Base-by-base conservation (phyloP, 2,113 vertebrate genomes). In the Pavo muticus region DNA sequence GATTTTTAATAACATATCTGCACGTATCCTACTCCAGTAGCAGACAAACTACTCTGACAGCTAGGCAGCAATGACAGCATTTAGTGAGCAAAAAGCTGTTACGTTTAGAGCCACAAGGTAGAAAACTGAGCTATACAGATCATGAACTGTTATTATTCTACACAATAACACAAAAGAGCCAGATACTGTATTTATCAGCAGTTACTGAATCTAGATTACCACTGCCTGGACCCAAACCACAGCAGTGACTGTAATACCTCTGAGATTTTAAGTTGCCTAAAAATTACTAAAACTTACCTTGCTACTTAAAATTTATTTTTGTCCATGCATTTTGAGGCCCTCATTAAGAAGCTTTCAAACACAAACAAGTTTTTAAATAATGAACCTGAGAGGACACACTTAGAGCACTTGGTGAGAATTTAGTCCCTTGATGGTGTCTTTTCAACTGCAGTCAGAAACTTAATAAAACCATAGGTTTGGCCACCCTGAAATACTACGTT, bases 1-100 rank as follows among this genome's bases (percentile, higher is more conserved):
- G 60, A 50, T 78, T 95, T 89, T 92, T 63, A 79, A 82, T 70
- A 91, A 40, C 44, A 83, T 85, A 84, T 86, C 64, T 91, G 60
- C 57, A 44, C 7, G 25, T 45, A 39, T 87, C 65, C 30, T 68
- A 42, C 42, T 61, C 45, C 27, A 83, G 35, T 50, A 77, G 80
- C 35, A 77, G 47, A 57, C 54, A 59, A 95, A 77, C 37, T 24
- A 30, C 27, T 18, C 74, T 80, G 39, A 64, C 52, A 92, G 79
- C 47, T 57, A 61, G 67, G 71, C 10, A 1, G 52, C 71, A 69
- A 63, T 86, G 69, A 64, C 50, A 76, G 71, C 61, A 40, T 60
- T 92, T 91, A 81, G 9, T 25, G 52, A 84, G 61, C 52, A 44
- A 61, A 84, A 90, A 91, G 48, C 23, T 78, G 24, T 42, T 42